Evolutionary conservation across 2,113 vertebrate genomes (phyloP).

Genomic region (Burhinus bistriatus): DNA sequence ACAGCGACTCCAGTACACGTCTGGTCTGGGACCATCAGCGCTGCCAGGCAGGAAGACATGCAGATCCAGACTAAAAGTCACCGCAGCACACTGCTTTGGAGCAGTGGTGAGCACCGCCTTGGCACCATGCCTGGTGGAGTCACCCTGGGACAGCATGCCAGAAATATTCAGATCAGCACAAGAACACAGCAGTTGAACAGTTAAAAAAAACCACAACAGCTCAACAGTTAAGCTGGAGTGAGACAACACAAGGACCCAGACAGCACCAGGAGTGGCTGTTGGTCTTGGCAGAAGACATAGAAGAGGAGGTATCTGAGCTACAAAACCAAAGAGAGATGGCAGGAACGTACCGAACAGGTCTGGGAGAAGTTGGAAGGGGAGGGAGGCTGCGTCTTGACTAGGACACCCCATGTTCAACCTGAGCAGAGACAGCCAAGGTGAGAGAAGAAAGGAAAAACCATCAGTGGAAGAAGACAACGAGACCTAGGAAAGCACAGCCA

Average conservation of each 20-base stretch:
- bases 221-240: neutral
- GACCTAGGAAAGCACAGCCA: neutral
- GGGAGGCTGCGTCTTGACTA: neutral
- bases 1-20: fast-evolving
- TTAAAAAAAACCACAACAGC: neutral
- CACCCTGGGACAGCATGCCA: neutral
- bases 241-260: neutral
- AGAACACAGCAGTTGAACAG: neutral
- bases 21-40: neutral
- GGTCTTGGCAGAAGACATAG: neutral
- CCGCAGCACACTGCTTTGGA: neutral
- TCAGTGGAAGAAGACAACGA: neutral
- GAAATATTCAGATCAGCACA: neutral
- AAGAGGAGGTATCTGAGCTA: neutral
- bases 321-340: neutral
- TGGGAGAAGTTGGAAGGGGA: neutral
- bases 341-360: neutral
- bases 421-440: neutral
- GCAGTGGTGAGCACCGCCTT: neutral
- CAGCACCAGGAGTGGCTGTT: neutral
- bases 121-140: neutral
- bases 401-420: neutral
- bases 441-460: neutral
- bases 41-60: neutral
- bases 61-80: neutral